phyloP scores from a whole-genome alignment of 2,888 invertebrate species.

The Cancer borealis region DNA sequence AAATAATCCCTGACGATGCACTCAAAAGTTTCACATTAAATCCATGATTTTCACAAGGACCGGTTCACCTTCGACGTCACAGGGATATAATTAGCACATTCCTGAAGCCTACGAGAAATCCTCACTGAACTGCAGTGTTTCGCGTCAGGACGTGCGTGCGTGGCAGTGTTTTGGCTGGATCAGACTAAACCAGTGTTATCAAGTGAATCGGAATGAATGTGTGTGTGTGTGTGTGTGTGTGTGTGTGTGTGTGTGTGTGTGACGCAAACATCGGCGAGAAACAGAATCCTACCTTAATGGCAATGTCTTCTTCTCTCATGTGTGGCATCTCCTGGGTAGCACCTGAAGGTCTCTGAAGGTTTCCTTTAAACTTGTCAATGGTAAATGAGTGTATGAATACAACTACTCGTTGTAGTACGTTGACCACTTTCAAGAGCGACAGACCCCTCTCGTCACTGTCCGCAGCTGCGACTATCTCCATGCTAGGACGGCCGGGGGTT shows the following conservation, averaged over 20 bases:
- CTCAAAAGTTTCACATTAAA: background rate
- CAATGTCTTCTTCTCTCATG: slow-evolving; percentile 63
- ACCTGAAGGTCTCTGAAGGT: background rate
- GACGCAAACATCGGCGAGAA: background rate
- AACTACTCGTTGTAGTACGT: slow-evolving; percentile 59
- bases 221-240: slow-evolving; percentile 27
- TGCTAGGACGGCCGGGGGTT: slow-evolving; percentile 56
- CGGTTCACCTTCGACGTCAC: background rate
- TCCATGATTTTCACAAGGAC: background rate
- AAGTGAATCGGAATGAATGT: background rate
- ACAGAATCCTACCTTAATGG: slow-evolving; percentile 61
- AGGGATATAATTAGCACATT: slow-evolving; percentile 2
- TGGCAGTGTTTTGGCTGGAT: background rate
- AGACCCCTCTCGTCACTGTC: slow-evolving; percentile 77
- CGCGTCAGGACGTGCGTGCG: background rate
- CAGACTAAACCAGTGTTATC: background rate
- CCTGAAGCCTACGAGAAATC: background rate
- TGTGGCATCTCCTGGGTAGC: slow-evolving; percentile 46
- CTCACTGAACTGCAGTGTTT: background rate
- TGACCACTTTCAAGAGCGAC: slow-evolving; percentile 71
- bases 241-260: slow-evolving; percentile 10
- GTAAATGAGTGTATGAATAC: slow-evolving; percentile 65
- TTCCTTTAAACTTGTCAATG: slow-evolving; percentile 46
- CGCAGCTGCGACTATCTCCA: slow-evolving; percentile 77
- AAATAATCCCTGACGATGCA: background rate